Evolutionary conservation across 92 coral and sea anemone genomes (phyloP), one percentile per base, ranked within the genome.

Genomic region (Umimayanthus kanabou): DNA sequence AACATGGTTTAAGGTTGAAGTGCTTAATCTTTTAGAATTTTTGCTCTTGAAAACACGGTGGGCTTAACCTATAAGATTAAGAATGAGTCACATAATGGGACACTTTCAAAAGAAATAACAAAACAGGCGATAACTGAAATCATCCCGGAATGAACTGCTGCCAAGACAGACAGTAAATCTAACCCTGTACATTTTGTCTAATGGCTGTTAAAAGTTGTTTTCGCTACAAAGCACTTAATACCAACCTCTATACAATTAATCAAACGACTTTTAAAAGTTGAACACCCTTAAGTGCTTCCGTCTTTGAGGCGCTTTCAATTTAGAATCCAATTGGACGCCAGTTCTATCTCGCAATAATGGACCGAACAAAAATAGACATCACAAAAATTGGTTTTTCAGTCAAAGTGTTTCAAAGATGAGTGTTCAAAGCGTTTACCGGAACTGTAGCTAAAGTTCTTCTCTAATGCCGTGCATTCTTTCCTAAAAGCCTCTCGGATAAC

Each of bases 181-280:
- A 61, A 8, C 69, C 69, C 22, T 61, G 4, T 61, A 61, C 69
- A 20, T 4, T 2, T 61, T 61, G 22, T 61, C 69, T 61, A 57
- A 55, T 55, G 84, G 84, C 71, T 18, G 70, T 55, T 55, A 80
- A 80, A 80, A 30, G 71, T 67, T 79, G 82, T 79, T 79, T 79
- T 79, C 23, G 28, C 72, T 30, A 22, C 39, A 39, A 80, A 57
- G 84, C 71, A 80, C 84, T 80, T 80, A 77, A 77, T 42, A 29
- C 14, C 84, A 61, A 80, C n/a, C 58, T 71, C 64, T 55, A 30
- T 40, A 80, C 39, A 61, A 61, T 28, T 55, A 53, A 80, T 80
- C 84, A 80, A 29, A 53, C 26, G 39, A 33, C 43, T 26, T 53
- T 55, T 28, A 57, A 55, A 80, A 80, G 71, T 80, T 55, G 84